A percentile compares a stretch with the other conserved stretches of the same genome.
Evolutionary conservation across 1,140 invertebrate genomes (phyloP).

Genomic region (Eupeodes corollae): DNA sequence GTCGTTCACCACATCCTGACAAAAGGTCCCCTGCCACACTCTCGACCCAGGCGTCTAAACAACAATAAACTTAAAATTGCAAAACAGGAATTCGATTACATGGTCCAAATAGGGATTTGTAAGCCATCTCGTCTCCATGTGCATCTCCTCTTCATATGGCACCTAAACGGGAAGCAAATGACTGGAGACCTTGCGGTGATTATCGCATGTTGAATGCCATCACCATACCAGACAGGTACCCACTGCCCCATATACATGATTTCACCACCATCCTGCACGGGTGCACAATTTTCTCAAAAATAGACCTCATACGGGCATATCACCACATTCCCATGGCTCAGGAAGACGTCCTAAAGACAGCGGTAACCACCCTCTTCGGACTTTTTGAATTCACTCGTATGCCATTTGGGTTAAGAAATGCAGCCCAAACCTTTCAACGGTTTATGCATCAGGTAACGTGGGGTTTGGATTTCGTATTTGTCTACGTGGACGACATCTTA

Average conservation of each 20-base stretch:
- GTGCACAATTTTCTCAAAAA: no score
- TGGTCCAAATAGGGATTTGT: constrained; percentile 19
- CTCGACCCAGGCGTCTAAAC: constrained; percentile 24
- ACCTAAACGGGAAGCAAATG: constrained; percentile 21
- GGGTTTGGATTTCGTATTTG: constrained; percentile 27
- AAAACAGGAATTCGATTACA: constrained; percentile 12
- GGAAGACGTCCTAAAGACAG: constrained; percentile 30
- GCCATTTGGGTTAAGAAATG: constrained; percentile 33
- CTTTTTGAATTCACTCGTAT: constrained; percentile 35
- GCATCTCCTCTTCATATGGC: constrained; percentile 38
- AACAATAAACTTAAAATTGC: constrained; percentile 20
- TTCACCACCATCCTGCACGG: no score
- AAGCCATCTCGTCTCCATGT: constrained; percentile 35
- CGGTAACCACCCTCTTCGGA: constrained; percentile 29
- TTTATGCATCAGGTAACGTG: constrained; percentile 38
- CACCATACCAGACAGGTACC: no score
- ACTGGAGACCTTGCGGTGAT: constrained; percentile 36
- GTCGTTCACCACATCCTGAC: constrained; percentile 11
- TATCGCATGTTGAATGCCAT: constrained; percentile 36
- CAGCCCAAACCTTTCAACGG: constrained; percentile 38
- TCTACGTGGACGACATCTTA: constrained; percentile 41
- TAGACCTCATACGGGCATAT: no score
- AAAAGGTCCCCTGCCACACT: constrained; percentile 18
- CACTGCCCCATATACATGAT: no score
- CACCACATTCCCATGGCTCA: constrained; percentile 35